Evolutionary conservation across 2,888 invertebrate species (phyloP).

Genomic region (Chrysotoxum bicinctum): DNA sequence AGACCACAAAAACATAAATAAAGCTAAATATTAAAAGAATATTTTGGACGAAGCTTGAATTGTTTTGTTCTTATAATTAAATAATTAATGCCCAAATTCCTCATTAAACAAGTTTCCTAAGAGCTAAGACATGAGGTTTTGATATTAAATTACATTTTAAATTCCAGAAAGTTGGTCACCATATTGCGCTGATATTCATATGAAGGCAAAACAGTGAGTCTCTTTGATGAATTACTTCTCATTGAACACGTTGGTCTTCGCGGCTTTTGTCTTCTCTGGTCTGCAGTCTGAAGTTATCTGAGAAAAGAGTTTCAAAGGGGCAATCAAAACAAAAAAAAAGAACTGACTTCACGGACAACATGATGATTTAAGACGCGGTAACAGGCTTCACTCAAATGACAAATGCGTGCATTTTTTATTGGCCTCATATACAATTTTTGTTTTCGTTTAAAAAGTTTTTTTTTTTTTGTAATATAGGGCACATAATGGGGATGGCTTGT

Average conservation of each 20-base stretch:
- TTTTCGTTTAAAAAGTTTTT: neutral
- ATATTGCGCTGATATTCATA: neutral
- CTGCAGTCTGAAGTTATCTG: slow-evolving; percentile 24
- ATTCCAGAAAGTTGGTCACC: neutral
- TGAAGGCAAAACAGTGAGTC: slow-evolving; percentile 55
- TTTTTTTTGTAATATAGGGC: slow-evolving; percentile 16
- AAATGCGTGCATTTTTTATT: slow-evolving; percentile 54
- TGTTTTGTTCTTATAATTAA: no score
- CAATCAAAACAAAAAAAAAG: neutral
- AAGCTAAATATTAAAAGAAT: no score
- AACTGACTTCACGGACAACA: slow-evolving; percentile 49
- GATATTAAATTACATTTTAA: neutral
- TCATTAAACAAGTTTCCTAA: no score
- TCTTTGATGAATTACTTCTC: slow-evolving; percentile 70
- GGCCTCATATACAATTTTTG: neutral
- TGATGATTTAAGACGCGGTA: slow-evolving; percentile 70
- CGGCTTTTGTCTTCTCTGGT: neutral
- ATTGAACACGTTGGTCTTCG: slow-evolving; percentile 63
- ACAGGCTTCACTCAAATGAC: slow-evolving; percentile 65
- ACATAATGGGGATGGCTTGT: slow-evolving; percentile 61
- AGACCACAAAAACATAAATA: no score
- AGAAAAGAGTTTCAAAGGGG: slow-evolving; percentile 37
- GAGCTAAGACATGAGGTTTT: no score
- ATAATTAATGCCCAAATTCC: no score
- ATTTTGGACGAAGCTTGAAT: no score